phyloP scores from a whole-genome alignment of 2,113 vertebrate species.

The Opisthocomus hoazin region DNA sequence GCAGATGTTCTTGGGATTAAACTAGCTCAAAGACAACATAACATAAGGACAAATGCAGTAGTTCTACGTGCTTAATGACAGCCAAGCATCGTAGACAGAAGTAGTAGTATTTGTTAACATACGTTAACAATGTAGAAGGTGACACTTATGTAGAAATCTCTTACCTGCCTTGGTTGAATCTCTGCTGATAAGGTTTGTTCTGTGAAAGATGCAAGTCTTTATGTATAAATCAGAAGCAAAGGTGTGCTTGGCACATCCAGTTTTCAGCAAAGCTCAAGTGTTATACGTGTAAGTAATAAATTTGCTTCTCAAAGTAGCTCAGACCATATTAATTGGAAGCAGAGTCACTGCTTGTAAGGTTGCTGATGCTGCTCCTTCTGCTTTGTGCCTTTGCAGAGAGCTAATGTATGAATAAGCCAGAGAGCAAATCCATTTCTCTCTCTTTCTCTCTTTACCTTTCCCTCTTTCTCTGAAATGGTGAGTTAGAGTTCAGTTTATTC shows the following conservation, averaged over 20 bases:
- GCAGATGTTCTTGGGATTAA: conserved; percentile 28
- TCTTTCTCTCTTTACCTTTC: conserved; percentile 15
- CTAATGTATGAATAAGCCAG: conserved; percentile 52
- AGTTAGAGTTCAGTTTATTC: conserved; percentile 63
- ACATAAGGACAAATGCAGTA: background rate
- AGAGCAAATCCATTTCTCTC: conserved; percentile 42
- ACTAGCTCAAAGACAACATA: conserved; percentile 37
- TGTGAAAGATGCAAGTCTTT: conserved; percentile 60
- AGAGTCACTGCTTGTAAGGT: conserved; percentile 62
- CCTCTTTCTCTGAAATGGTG: conserved; percentile 14
- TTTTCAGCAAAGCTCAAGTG: conserved; percentile 58
- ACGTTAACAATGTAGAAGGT: conserved; percentile 31
- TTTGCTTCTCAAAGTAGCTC: conserved; percentile 67
- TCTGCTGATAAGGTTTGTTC: conserved; percentile 59
- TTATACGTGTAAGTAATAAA: conserved; percentile 55
- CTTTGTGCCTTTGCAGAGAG: conserved; percentile 63
- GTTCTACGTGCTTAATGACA: background rate
- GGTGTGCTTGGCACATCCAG: conserved; percentile 57
- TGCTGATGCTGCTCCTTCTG: conserved; percentile 68
- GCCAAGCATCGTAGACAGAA: conserved; percentile 15
- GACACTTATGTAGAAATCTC: conserved; percentile 64
- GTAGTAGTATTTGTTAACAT: conserved; percentile 39
- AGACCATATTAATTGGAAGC: conserved; percentile 54
- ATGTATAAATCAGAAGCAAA: conserved; percentile 52
- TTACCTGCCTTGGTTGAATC: conserved; percentile 73